These are phyloP conservation scores for Pholis gunnellus DNA, from an alignment of 2,113 vertebrate species.

Conservation along the genomic window DNA sequence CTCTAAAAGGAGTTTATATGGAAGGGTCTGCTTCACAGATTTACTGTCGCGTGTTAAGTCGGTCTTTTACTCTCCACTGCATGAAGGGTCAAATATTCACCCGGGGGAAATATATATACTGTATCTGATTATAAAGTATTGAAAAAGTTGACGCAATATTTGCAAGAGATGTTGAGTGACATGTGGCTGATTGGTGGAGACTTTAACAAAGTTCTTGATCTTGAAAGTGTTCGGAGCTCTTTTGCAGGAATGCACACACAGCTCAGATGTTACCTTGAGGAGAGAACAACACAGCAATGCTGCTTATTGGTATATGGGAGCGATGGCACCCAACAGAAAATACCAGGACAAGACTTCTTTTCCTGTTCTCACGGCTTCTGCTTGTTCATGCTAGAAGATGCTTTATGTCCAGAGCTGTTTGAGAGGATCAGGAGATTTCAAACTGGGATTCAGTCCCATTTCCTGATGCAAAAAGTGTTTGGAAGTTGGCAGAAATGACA, in stretches of 20 bases:
- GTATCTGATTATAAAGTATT: slow-evolving; percentile 62
- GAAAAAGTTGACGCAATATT: slow-evolving; percentile 54
- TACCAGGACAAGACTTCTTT: neutral
- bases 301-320: slow-evolving; percentile 31
- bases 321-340: neutral
- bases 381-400: neutral
- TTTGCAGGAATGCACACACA: slow-evolving; percentile 9
- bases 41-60: slow-evolving; percentile 52
- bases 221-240: slow-evolving; percentile 9
- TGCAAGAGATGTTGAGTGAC: slow-evolving; percentile 65
- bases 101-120: slow-evolving; percentile 56
- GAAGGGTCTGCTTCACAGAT: slow-evolving; percentile 58
- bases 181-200: slow-evolving; percentile 33
- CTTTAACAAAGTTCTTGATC: slow-evolving; percentile 38
- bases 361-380: slow-evolving; percentile 4
- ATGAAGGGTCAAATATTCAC: slow-evolving; percentile 66
- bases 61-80: slow-evolving; percentile 59
- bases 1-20: slow-evolving; percentile 45
- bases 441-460: slow-evolving; percentile 9
- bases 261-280: slow-evolving; percentile 24
- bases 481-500: slow-evolving; percentile 9
- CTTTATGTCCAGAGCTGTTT: neutral
- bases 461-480: slow-evolving; percentile 32
- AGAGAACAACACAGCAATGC: slow-evolving; percentile 27
- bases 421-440: slow-evolving; percentile 17